Evolutionary conservation across 2,113 vertebrate species (phyloP), one percentile per base, ranked within the genome.

Genomic region (Bettongia penicillata): DNA sequence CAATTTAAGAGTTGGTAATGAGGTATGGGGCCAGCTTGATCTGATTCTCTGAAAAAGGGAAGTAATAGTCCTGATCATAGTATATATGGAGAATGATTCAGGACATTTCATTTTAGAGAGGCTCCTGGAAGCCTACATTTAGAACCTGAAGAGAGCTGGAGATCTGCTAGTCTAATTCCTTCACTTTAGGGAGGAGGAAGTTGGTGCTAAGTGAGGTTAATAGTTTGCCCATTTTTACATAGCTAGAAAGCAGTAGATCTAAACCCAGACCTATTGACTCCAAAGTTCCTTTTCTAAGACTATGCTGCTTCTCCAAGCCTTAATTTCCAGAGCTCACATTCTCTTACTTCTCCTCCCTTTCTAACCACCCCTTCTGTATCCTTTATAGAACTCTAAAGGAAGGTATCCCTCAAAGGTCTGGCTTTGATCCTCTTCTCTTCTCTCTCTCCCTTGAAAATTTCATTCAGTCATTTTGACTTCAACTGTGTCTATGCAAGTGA

Each of bases 191-290:
- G 52, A 52, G 16, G 19, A 52, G 52, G 52, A 52, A 52, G 96
- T 96, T 93, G 91, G 95, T 95, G 93, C 92, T 96, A 16, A 52
- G 52, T 22, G 16, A 52, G 16, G 16, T 52, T 52, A 52, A 52
- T 52, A 52, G 2, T 52, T 52, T 52, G 52, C 16, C 52, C 52
- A 52, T 3, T 3, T 16, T 52, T 52, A 52, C 52, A 52, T 3
- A 52, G 52, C 52, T 52, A 22, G 52, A 16, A 52, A 19, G 52
- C 16, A 52, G 52, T 3, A 52, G 52, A 52, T 52, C 52, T 52
- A 16, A 52, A 22, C 16, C 16, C 52, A 52, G 14, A 52, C 19
- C 52, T 16, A 22, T 16, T 52, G 52, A 52, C 52, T 19, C 16
- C 52, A 52, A 19, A 3, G 3, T 52, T 0, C 52, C 16, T 52